Evolutionary conservation across 2,113 vertebrate genomes (phyloP), one percentile per base, ranked within the genome.

Genomic region (Clarias macrocephalus): DNA sequence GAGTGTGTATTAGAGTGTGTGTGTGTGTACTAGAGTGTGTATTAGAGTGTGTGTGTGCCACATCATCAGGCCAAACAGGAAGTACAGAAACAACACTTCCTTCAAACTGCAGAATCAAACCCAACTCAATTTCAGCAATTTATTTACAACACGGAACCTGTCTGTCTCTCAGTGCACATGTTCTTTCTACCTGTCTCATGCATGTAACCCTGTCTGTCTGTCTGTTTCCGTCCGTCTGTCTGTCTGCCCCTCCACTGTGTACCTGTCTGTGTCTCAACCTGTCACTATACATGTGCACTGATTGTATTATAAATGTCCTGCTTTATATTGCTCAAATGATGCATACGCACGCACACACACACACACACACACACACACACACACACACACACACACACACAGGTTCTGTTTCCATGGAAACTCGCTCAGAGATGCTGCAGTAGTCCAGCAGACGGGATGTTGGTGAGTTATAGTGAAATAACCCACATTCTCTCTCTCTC

Each of bases 371-470:
- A 73, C 33, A 37, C 72, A 72, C 68, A 80, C 28, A 23, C 75
- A 52, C 70, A 42, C 83, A 84, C 85, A 77, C 88, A 73, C 82
- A 87, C 57, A 66, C 76, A 68, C 88, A 60, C 85, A 73, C 79
- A 77, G 33, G 57, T 73, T 75, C 76, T 54, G 89, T 90, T 89
- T 80, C 89, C 83, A 90, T 90, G 86, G 89, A 73, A 90, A 90
- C 88, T 2, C 62, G 5, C 48, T 86, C 83, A 89, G 72, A 87
- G 88, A 89, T 80, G 83, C 79, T 68, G 77, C 80, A 81, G 80
- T 89, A 81, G 80, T 89, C 79, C 68, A 85, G 79, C 77, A 75
- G 21, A 63, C 23, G 28, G 80, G 19, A 57, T 42, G 19, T 85
- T 75, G 30, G 84, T 66, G 33, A 48, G 76, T 42, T 85, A 37